These are phyloP conservation scores for Phalacrocorax carbo DNA, from an alignment of 2,113 vertebrate genomes.

Conservation along the genomic window DNA sequence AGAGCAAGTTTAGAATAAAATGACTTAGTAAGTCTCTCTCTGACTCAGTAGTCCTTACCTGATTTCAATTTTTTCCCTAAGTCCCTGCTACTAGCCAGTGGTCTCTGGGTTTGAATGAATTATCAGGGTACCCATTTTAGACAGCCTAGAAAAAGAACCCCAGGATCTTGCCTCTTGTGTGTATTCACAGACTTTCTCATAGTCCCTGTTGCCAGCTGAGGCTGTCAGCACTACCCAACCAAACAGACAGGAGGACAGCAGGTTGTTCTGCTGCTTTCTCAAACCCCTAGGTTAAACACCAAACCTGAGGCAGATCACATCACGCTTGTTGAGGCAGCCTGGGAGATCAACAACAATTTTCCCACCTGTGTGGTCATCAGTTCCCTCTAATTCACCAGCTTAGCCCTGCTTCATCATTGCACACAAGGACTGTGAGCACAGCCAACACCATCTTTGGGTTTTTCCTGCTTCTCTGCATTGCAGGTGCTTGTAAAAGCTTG, in stretches of 20 bases:
- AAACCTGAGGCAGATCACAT: neutral
- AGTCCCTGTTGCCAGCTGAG: neutral
- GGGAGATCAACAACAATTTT: neutral
- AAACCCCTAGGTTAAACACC: neutral
- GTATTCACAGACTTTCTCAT: neutral
- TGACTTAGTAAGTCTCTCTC: neutral
- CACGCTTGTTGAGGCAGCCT: neutral
- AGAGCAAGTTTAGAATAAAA: neutral
- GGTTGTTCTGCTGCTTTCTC: neutral
- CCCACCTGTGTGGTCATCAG: neutral
- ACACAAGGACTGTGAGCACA: neutral
- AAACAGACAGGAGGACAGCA: neutral
- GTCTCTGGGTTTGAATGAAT: neutral
- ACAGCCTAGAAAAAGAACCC: neutral
- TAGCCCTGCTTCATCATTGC: neutral
- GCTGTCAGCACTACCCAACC: neutral
- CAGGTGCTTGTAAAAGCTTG: neutral
- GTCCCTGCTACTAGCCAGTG: neutral
- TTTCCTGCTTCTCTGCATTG: neutral
- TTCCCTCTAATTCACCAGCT: neutral
- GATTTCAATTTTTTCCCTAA: neutral
- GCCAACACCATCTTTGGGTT: neutral
- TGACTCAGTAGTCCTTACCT: neutral
- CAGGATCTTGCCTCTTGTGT: neutral
- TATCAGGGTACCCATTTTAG: neutral